phyloP scores from a whole-genome alignment of 2,888 invertebrate genomes.

The Odontocerum albicorne region DNA sequence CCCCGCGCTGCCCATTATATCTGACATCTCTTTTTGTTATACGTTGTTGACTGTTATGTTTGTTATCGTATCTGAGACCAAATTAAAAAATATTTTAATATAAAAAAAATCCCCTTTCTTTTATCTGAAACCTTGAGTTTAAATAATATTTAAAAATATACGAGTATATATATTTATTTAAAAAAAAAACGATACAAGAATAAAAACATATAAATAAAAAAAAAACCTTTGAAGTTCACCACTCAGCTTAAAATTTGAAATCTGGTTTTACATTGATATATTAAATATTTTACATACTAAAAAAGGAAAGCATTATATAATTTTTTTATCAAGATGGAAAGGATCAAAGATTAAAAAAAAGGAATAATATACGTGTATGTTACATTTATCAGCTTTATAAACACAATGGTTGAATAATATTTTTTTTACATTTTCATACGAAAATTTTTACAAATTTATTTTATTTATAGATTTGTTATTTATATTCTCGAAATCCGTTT shows the following conservation, averaged over 20 bases:
- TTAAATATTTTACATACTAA: too few relatives aligned
- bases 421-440: too few relatives aligned
- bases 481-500: too few relatives aligned
- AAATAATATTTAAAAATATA: background rate
- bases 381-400: background rate
- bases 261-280: too few relatives aligned
- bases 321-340: too few relatives aligned
- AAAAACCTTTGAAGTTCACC: background rate
- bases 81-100: constrained; percentile 2
- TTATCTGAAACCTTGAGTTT: background rate
- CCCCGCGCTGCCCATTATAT: constrained; percentile 39
- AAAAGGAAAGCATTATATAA: too few relatives aligned
- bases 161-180: background rate
- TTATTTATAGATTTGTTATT: too few relatives aligned
- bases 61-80: constrained; percentile 27
- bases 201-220: background rate
- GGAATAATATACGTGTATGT: background rate
- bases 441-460: too few relatives aligned
- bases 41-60: constrained; percentile 27
- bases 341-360: background rate
- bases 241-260: background rate
- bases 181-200: background rate
- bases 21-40: constrained; percentile 29
- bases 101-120: background rate
- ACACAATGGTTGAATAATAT: background rate